Evolutionary conservation across 2,888 invertebrate genomes (phyloP).

Genomic region (Drosophila meridiana): DNA sequence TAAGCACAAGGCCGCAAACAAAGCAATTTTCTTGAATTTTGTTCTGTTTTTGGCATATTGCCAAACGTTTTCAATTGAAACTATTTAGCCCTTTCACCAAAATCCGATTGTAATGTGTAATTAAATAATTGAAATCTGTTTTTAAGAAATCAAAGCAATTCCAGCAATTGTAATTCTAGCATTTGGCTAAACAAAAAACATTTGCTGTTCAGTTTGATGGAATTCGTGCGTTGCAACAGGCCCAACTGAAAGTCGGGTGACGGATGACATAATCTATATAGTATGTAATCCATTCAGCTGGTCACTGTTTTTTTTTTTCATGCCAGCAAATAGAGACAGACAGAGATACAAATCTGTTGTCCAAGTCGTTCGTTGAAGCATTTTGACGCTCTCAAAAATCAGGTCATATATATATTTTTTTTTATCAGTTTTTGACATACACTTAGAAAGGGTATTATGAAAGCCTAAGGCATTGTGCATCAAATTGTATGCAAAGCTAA

Average conservation of each 20-base stretch:
- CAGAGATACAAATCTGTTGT: conserved; percentile 9
- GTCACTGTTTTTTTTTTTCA: conserved; percentile 1
- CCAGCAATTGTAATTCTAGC: conserved; percentile 28
- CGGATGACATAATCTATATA: conserved; percentile 36
- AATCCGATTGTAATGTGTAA: conserved; percentile 12
- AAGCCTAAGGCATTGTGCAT: background rate
- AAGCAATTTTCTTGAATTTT: conserved; percentile 14
- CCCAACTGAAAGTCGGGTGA: conserved; percentile 20
- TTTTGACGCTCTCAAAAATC: conserved; percentile 10
- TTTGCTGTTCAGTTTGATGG: conserved; percentile 15
- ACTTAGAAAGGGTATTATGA: background rate
- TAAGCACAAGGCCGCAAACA: conserved; percentile 45
- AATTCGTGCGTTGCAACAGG: conserved; percentile 23
- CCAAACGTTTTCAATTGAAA: conserved; percentile 22
- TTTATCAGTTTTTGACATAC: conserved; percentile 20
- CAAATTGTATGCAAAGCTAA: background rate
- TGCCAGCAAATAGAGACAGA: conserved; percentile 1
- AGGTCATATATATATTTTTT: conserved; percentile 17
- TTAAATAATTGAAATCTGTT: conserved; percentile 9
- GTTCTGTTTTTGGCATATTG: conserved; percentile 19
- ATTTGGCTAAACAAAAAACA: conserved; percentile 25
- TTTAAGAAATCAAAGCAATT: conserved; percentile 9
- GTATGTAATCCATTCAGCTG: conserved; percentile 13
- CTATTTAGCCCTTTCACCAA: conserved; percentile 16
- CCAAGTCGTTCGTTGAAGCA: background rate